A percentile compares a stretch with the other conserved stretches of the same genome.
Conservation (phyloP, 2,797 vertebrate genomes). For the Takifugu ocellatus region DNA sequence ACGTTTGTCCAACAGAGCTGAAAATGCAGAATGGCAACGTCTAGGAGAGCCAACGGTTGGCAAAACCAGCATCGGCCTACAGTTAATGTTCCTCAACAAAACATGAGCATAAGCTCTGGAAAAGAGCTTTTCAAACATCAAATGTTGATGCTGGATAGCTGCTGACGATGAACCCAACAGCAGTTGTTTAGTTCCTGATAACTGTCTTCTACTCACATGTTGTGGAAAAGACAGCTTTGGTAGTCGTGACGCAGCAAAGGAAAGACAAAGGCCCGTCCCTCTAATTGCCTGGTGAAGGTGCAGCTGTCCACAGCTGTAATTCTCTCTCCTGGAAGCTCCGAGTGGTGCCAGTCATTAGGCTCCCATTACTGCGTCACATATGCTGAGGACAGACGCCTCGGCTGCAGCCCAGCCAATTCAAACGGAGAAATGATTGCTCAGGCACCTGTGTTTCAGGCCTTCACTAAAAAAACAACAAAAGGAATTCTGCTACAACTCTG, state of each 20-base stretch:
- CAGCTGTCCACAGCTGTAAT: constrained; percentile 47
- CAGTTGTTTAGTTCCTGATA: no score
- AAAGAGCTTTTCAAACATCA: no score
- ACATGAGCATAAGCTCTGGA: no score
- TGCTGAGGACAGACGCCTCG: constrained; percentile 45
- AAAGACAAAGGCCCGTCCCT: constrained; percentile 3
- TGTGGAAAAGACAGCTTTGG: neutral
- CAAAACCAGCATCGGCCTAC: no score
- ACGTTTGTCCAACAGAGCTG: constrained; percentile 40
- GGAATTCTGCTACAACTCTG: constrained; percentile 18
- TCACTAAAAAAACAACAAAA: neutral
- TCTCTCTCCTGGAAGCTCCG: constrained; percentile 47
- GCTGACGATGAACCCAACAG: no score
- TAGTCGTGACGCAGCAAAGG: constrained; percentile 10
- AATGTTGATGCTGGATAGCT: no score
- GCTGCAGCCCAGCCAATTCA: constrained; percentile 32
- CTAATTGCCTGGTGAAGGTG: constrained; percentile 36
- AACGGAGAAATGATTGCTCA: constrained; percentile 25
- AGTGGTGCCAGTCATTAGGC: constrained; percentile 45
- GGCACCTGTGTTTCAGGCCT: constrained; percentile 13
- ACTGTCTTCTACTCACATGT: no score
- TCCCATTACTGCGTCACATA: constrained; percentile 51
- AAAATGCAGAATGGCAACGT: constrained; percentile 40
- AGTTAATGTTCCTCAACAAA: no score
- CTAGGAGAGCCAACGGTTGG: constrained; percentile 3